Evolutionary conservation across 2,113 vertebrate species (phyloP).

Genomic region (Festucalex cinctus): DNA sequence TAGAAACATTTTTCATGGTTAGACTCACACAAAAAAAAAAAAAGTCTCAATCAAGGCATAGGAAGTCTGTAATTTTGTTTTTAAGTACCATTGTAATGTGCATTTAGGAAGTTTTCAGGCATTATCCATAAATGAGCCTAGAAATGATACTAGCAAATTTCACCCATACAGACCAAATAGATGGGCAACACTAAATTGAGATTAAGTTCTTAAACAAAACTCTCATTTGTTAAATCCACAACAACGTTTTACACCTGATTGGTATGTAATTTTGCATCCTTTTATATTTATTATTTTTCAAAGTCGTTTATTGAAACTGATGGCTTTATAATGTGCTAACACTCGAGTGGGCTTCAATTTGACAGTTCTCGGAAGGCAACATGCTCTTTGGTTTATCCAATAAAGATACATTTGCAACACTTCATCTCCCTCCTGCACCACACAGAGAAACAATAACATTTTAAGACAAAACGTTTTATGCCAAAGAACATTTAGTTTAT

Average conservation of each 20-base stretch:
- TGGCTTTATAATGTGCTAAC: neutral
- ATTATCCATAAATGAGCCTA: no score
- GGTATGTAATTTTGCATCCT: no score
- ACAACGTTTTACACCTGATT: no score
- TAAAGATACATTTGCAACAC: neutral
- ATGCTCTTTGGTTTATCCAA: neutral
- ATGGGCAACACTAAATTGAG: neutral
- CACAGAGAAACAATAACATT: neutral
- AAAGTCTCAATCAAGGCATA: no score
- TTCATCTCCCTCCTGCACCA: neutral
- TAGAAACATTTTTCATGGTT: no score
- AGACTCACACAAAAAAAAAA: no score
- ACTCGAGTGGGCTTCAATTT: neutral
- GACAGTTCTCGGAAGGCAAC: neutral
- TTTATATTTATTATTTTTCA: neutral
- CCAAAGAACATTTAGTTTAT: constrained; percentile 36
- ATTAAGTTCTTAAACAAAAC: no score
- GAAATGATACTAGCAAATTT: neutral
- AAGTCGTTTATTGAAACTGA: neutral
- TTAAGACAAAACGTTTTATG: neutral
- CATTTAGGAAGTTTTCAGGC: neutral
- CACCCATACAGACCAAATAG: neutral
- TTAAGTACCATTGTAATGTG: no score
- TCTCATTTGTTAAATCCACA: neutral
- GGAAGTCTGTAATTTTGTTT: no score